Evolutionary conservation across 2,888 invertebrate genomes (phyloP).

Genomic region (Perithous albicinctus): DNA sequence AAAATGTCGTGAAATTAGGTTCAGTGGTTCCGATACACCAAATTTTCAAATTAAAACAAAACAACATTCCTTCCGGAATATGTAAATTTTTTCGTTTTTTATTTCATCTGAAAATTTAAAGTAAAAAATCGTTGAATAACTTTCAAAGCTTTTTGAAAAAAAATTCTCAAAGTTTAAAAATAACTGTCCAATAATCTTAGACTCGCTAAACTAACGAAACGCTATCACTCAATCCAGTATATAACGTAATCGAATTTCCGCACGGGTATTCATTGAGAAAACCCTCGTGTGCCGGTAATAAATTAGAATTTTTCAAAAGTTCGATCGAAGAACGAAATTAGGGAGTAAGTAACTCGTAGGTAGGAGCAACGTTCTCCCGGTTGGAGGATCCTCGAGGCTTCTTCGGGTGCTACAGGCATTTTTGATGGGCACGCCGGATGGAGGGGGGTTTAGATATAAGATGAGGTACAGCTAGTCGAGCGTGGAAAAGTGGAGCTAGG

Average conservation of each 20-base stretch:
- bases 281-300: slow-evolving; percentile 38
- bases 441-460: slow-evolving; percentile 23
- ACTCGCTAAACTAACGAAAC: too few species aligned
- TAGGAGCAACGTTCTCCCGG: slow-evolving; percentile 22
- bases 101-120: too few species aligned
- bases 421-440: slow-evolving; percentile 54
- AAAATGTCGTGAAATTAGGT: too few species aligned
- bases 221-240: too few species aligned
- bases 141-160: too few species aligned
- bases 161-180: too few species aligned
- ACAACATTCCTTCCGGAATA: too few species aligned
- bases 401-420: slow-evolving; percentile 33
- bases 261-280: slow-evolving; percentile 27
- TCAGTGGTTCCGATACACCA: too few species aligned
- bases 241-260: slow-evolving; percentile 2
- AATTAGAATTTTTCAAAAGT: slow-evolving; percentile 35
- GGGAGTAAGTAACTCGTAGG: slow-evolving; percentile 30
- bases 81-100: too few species aligned
- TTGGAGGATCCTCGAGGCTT: slow-evolving; percentile 10
- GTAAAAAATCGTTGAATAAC: too few species aligned
- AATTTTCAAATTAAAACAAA: too few species aligned
- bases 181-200: too few species aligned
- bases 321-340: slow-evolving; percentile 56
- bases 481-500: slow-evolving; percentile 54
- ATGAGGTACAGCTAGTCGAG: slow-evolving; percentile 54